phyloP scores from a whole-genome alignment of 1,140 invertebrate species.

The Periplaneta americana region DNA sequence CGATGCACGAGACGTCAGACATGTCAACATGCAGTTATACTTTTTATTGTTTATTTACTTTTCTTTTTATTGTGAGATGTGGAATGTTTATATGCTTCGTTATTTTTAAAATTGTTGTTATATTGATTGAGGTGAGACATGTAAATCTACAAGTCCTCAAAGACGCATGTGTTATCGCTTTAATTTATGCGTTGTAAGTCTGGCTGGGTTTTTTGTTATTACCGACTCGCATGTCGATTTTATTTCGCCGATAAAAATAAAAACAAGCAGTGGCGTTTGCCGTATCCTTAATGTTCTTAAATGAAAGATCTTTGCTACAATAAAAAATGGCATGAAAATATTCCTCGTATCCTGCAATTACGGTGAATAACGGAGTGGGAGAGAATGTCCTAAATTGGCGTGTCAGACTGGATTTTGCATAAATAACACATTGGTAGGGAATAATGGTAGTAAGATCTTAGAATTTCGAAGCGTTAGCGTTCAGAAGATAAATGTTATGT shows the following conservation, averaged over 20 bases:
- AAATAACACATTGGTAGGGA: too few species aligned
- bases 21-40: neutral
- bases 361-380: too few species aligned
- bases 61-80: neutral
- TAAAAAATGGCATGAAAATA: too few species aligned
- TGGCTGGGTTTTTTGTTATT: neutral
- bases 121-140: neutral
- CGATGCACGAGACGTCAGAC: neutral
- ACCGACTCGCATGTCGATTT: neutral
- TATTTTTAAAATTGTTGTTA: neutral
- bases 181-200: neutral
- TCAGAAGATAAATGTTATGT: too few species aligned
- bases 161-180: neutral
- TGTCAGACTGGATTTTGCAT: too few species aligned
- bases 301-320: too few species aligned
- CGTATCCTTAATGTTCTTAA: too few species aligned
- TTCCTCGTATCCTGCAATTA: too few species aligned
- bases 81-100: neutral
- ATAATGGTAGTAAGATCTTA: too few species aligned
- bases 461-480: too few species aligned
- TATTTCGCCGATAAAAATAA: neutral
- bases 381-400: too few species aligned
- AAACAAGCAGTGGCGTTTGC: neutral
- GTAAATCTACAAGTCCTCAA: neutral
- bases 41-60: neutral